phyloP scores from a whole-genome alignment of 2,888 invertebrate genomes.

The Teinopalpus imperialis region DNA sequence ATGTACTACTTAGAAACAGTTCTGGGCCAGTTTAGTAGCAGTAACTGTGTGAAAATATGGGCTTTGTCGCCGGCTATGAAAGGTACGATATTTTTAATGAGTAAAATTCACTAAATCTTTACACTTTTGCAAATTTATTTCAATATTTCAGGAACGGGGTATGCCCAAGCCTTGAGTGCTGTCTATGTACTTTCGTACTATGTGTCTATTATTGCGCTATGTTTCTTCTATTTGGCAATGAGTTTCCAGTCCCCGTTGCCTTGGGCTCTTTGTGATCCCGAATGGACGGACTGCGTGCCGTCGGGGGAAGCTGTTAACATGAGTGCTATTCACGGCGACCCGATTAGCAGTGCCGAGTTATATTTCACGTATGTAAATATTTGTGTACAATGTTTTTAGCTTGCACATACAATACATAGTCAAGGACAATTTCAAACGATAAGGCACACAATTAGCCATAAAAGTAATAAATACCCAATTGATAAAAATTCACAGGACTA shows the following conservation, averaged over 20 bases:
- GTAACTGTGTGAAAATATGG: constrained; percentile 89
- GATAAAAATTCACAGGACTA: too few species aligned
- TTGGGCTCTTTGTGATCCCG: constrained; percentile 85
- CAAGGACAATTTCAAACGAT: too few species aligned
- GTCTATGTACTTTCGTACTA: constrained; percentile 88
- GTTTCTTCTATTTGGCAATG: constrained; percentile 87
- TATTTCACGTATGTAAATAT: constrained; percentile 75
- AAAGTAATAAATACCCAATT: too few species aligned
- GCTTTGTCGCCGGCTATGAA: constrained; percentile 86
- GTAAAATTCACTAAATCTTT: constrained; percentile 1
- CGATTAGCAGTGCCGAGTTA: constrained; percentile 80
- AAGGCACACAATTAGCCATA: too few species aligned
- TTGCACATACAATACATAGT: too few species aligned
- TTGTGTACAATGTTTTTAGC: too few species aligned
- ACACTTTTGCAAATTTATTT: too few species aligned
- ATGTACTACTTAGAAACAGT: constrained; percentile 92
- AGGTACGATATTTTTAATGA: constrained; percentile 71
- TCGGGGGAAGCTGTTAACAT: constrained; percentile 50
- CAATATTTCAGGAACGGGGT: constrained; percentile 88
- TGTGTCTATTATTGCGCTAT: constrained; percentile 87
- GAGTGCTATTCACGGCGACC: constrained; percentile 36
- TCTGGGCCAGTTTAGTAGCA: constrained; percentile 91
- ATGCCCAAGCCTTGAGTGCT: constrained; percentile 84
- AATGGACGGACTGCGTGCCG: constrained; percentile 78
- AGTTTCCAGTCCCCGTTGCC: constrained; percentile 87